Evolutionary conservation across 2,113 vertebrate genomes (phyloP).

Genomic region (Ellobius talpinus): DNA sequence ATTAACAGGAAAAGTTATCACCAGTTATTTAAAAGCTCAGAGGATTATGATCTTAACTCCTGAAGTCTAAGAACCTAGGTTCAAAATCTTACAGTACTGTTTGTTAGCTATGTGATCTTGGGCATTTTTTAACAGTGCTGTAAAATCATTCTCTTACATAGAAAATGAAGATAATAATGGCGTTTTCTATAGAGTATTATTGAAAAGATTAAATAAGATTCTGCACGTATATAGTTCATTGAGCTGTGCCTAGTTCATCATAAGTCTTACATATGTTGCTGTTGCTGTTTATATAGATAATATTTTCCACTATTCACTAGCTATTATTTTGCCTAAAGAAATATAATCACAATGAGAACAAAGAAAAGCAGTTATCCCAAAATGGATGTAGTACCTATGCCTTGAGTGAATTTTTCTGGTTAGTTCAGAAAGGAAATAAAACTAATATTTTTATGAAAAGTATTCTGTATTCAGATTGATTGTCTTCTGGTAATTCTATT

Average conservation of each 20-base stretch:
- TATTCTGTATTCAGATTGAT: neutral
- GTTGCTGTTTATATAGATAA: neutral
- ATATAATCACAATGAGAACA: neutral
- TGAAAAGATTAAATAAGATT: neutral
- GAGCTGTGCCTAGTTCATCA: neutral
- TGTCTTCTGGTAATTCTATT: neutral
- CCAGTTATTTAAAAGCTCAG: neutral
- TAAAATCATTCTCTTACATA: slow-evolving; percentile 29
- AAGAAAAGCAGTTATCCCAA: neutral
- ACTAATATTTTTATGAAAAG: neutral
- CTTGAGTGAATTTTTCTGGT: slow-evolving; percentile 22
- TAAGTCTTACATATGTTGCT: neutral
- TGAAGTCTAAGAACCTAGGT: neutral
- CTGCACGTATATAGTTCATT: neutral
- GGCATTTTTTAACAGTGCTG: neutral
- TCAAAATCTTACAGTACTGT: neutral
- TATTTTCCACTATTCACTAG: neutral
- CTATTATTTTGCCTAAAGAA: neutral
- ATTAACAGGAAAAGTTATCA: neutral
- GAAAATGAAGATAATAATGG: slow-evolving; percentile 47
- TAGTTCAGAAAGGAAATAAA: slow-evolving; percentile 29
- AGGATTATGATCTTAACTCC: neutral
- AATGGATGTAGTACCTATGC: neutral
- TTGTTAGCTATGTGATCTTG: slow-evolving; percentile 53
- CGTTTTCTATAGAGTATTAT: neutral